Evolutionary conservation across 2,888 invertebrate genomes (phyloP).

Genomic region (Clitarchus hookeri): DNA sequence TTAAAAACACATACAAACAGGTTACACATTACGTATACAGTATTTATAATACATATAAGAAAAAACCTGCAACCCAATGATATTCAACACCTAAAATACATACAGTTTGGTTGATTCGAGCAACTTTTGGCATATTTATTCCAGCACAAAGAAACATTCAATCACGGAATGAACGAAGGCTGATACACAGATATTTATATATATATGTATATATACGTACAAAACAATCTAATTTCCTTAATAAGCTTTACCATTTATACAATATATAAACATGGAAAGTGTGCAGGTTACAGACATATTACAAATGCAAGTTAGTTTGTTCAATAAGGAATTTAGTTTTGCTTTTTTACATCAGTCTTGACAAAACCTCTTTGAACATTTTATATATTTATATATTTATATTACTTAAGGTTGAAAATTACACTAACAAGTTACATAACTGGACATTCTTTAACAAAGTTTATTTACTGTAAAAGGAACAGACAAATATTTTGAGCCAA

Average conservation of each 20-base stretch:
- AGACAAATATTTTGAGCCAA: slow-evolving; percentile 14
- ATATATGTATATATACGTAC: slow-evolving; percentile 35
- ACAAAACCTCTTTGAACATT: slow-evolving; percentile 41
- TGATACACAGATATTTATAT: slow-evolving; percentile 32
- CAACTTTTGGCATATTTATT: slow-evolving; percentile 21
- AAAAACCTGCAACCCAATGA: background rate
- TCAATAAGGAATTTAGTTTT: slow-evolving; percentile 38
- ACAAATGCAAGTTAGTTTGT: slow-evolving; percentile 40
- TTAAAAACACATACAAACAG: background rate
- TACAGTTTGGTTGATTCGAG: background rate
- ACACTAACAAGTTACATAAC: background rate
- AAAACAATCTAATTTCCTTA: slow-evolving; percentile 38
- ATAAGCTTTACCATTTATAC: slow-evolving; percentile 38
- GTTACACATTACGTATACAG: background rate
- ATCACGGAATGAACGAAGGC: slow-evolving; percentile 38
- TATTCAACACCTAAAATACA: slow-evolving; percentile 1
- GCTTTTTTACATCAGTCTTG: slow-evolving; percentile 45
- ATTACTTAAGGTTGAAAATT: slow-evolving; percentile 32
- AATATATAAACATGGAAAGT: slow-evolving; percentile 40
- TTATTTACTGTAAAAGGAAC: background rate
- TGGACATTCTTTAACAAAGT: background rate
- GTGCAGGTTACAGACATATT: slow-evolving; percentile 42
- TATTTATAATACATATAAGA: background rate
- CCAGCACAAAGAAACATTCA: background rate
- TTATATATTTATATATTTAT: slow-evolving; percentile 34